phyloP scores from a whole-genome alignment of 1,140 invertebrate species.

The Liolophura sinensis region DNA sequence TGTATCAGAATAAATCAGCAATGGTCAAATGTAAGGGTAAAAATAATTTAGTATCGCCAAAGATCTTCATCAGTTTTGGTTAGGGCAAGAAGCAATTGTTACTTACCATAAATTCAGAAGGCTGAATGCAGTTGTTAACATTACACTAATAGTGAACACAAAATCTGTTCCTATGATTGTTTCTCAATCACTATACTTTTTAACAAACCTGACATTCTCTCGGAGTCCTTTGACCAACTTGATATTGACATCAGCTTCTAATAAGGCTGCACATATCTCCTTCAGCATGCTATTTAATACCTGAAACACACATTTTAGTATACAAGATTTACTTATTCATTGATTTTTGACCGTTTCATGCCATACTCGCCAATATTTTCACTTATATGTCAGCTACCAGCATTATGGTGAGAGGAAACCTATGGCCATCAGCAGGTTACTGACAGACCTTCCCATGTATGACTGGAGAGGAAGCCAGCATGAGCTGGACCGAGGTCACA shows the following conservation, averaged over 20 bases:
- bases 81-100: not conserved
- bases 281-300: constrained; percentile 99
- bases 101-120: not conserved
- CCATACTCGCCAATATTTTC: too few species aligned
- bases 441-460: too few species aligned
- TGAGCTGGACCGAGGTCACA: too few species aligned
- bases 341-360: too few species aligned
- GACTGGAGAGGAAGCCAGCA: too few species aligned
- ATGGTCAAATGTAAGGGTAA: not conserved
- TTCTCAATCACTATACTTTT: too few species aligned
- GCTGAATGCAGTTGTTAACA: not conserved
- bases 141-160: not conserved
- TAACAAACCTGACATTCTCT: constrained; percentile 88
- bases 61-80: too few species aligned
- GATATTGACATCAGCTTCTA: constrained; percentile 99
- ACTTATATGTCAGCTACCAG: too few species aligned
- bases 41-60: not conserved
- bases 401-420: too few species aligned
- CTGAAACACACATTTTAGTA: constrained; percentile 58
- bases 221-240: constrained; percentile 92
- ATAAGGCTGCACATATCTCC: constrained; percentile 94
- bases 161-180: too few species aligned
- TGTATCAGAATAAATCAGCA: not conserved
- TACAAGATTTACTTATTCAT: constrained; percentile 3
- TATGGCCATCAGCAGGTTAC: too few species aligned